Percentiles rank a stretch among this genome's conserved stretches.
Conservation (phyloP, 2,113 vertebrate species). For the Clarias batrachus region DNA sequence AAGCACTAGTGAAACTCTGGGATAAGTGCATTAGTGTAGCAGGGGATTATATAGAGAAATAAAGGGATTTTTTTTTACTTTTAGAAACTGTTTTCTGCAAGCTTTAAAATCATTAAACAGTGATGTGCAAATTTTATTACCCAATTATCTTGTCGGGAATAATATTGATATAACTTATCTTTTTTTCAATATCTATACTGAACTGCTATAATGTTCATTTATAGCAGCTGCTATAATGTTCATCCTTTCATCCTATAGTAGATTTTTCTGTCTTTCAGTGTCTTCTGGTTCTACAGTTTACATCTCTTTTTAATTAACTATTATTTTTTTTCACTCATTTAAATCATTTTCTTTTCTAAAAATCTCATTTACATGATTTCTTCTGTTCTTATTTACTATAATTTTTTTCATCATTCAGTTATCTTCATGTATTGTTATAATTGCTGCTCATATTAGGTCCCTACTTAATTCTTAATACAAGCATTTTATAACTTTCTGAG, state of each 20-base stretch:
- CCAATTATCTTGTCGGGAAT: not conserved
- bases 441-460: not conserved
- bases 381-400: too few relatives aligned
- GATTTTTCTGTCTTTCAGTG: not conserved
- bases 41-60: too few relatives aligned
- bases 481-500: not conserved
- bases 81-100: too few relatives aligned
- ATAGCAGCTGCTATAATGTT: not conserved
- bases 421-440: not conserved
- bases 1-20: too few relatives aligned
- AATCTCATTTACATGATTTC: not conserved
- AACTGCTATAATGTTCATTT: not conserved
- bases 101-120: too few relatives aligned
- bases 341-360: not conserved
- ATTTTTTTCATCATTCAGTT: too few relatives aligned
- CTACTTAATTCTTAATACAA: not conserved
- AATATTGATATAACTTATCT: not conserved
- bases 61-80: too few relatives aligned
- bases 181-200: not conserved
- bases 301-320: not conserved
- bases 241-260: not conserved
- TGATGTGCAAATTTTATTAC: not conserved
- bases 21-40: too few relatives aligned
- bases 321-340: not conserved
- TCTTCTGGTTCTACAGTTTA: not conserved